phyloP scores from a whole-genome alignment of 2,797 vertebrate genomes.

The Notolabrus celidotus region DNA sequence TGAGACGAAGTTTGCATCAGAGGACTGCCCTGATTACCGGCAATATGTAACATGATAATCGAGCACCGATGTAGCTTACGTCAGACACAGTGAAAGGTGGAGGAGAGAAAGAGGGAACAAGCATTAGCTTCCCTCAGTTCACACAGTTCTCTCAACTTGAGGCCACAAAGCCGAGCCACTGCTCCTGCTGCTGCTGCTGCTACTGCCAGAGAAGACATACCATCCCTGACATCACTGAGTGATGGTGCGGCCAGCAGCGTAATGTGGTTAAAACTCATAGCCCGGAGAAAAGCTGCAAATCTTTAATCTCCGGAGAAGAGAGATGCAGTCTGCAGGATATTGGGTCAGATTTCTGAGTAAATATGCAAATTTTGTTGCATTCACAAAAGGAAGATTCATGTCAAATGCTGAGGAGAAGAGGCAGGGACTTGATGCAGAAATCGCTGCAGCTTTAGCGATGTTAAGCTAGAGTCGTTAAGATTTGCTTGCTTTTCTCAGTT shows the following conservation, averaged over 20 bases:
- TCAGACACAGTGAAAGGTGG: slow-evolving; percentile 16
- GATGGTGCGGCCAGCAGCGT: slow-evolving; percentile 19
- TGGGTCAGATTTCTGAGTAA: slow-evolving; percentile 22
- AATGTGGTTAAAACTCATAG: slow-evolving; percentile 36
- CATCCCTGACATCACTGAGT: slow-evolving; percentile 33
- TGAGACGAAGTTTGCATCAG: not conserved
- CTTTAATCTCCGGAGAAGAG: slow-evolving; percentile 16
- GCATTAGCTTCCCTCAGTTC: slow-evolving; percentile 3
- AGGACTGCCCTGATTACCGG: slow-evolving; percentile 5
- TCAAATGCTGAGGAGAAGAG: slow-evolving; percentile 1
- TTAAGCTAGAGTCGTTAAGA: not conserved
- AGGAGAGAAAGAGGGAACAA: not conserved
- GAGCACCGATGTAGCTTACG: not conserved
- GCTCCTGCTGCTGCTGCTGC: slow-evolving; percentile 1
- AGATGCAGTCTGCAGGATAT: not conserved
- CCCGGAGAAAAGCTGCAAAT: slow-evolving; percentile 11
- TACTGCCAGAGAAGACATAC: slow-evolving; percentile 26
- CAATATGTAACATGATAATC: slow-evolving; percentile 17
- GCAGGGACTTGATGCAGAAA: not conserved
- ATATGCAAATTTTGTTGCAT: slow-evolving; percentile 14
- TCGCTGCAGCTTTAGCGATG: not conserved
- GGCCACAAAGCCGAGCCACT: slow-evolving; percentile 18
- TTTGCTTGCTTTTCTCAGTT: slow-evolving; percentile 1
- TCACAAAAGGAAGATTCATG: slow-evolving; percentile 11
- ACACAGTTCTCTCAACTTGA: slow-evolving; percentile 14